A percentile compares a stretch with the other conserved stretches of the same genome.
phyloP scores from a whole-genome alignment of 2,797 vertebrate genomes.

The Xiphorhynchus erythropygius region DNA sequence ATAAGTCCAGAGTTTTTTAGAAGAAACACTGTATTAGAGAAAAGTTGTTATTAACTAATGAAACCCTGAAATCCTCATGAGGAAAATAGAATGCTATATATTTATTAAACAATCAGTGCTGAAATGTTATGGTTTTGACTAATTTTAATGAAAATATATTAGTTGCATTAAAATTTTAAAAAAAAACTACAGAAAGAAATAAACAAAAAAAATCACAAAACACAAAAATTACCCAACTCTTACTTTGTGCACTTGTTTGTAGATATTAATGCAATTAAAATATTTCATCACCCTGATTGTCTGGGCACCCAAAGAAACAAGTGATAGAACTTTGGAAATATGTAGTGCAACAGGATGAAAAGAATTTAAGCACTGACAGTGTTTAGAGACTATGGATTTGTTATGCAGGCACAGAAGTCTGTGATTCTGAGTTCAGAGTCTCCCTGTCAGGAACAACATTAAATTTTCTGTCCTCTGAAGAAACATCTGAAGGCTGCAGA shows the following conservation, averaged over 20 bases:
- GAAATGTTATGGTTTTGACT: background rate
- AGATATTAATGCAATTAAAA: background rate
- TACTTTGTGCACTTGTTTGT: background rate
- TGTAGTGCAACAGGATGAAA: background rate
- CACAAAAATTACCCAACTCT: background rate
- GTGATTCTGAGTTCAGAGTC: background rate
- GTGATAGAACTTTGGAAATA: background rate
- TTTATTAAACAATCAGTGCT: background rate
- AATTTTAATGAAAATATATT: background rate
- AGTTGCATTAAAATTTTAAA: background rate
- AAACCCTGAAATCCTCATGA: background rate
- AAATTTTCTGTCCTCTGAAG: background rate
- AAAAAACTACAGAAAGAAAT: background rate
- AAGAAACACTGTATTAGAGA: background rate
- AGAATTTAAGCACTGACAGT: background rate
- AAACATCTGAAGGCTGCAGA: background rate
- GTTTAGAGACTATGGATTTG: background rate
- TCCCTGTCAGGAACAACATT: background rate
- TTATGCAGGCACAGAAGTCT: background rate
- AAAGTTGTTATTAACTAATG: background rate
- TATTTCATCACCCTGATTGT: background rate
- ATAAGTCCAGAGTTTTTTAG: accelerated
- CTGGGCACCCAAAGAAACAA: background rate
- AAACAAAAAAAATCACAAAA: too few species aligned
- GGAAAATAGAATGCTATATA: background rate